These are phyloP conservation scores for Enteromius viviparus DNA, from an alignment of 2,797 vertebrate genomes.

Conservation along the genomic window DNA sequence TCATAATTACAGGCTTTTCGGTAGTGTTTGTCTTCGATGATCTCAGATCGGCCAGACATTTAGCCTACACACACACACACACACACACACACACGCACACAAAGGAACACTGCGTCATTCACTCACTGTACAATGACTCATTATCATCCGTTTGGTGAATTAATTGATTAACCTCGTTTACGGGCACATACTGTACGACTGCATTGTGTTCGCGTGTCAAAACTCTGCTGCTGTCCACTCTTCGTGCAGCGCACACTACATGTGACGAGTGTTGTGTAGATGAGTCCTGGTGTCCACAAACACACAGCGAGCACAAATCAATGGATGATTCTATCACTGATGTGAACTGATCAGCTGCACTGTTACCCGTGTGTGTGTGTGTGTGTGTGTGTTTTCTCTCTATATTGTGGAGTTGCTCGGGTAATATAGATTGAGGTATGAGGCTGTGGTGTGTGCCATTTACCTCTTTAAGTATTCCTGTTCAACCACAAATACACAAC, in stretches of 20 bases:
- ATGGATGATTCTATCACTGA: conserved; percentile 3
- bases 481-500: neutral
- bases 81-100: too few species aligned
- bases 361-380: neutral
- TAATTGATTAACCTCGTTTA: conserved; percentile 39
- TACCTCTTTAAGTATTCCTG: neutral
- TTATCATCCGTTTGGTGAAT: neutral
- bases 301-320: neutral
- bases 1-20: neutral
- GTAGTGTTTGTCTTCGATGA: neutral
- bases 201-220: neutral
- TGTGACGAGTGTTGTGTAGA: neutral
- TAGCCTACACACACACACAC: neutral
- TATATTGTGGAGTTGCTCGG: neutral
- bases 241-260: too few species aligned
- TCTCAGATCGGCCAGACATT: neutral
- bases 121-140: neutral
- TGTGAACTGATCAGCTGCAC: neutral
- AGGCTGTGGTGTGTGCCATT: neutral
- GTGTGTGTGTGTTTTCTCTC: neutral
- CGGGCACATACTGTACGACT: neutral
- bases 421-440: neutral
- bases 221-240: neutral
- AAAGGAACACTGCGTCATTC: neutral
- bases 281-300: neutral